phyloP scores from a whole-genome alignment of 2,888 invertebrate species.

The Ormia ochracea region DNA sequence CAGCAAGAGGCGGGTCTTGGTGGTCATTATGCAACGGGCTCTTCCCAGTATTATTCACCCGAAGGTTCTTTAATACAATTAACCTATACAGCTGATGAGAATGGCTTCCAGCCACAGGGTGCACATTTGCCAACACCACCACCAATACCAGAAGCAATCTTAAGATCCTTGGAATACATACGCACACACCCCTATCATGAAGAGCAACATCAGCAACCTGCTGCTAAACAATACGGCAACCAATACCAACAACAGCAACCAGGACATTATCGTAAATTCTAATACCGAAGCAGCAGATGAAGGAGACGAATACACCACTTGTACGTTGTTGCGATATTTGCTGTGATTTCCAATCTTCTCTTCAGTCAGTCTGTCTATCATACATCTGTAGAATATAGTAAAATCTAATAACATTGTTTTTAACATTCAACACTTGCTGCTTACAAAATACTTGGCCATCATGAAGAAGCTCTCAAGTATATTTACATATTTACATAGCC shows the following conservation, averaged over 20 bases:
- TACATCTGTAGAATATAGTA: conserved; percentile 1
- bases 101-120: conserved; percentile 79
- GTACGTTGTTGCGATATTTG: conserved; percentile 59
- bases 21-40: conserved; percentile 79
- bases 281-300: conserved; percentile 30
- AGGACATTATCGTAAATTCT: conserved; percentile 61
- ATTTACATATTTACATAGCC: neutral
- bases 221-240: conserved; percentile 40
- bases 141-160: conserved; percentile 73
- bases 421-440: neutral
- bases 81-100: conserved; percentile 79
- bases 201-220: conserved; percentile 54
- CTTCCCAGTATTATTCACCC: conserved; percentile 79
- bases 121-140: conserved; percentile 76
- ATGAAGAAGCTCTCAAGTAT: neutral
- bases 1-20: conserved; percentile 79
- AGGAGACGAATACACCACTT: conserved; percentile 47
- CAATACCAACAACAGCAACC: conserved; percentile 51
- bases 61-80: conserved; percentile 77
- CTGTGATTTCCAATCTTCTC: conserved; percentile 58
- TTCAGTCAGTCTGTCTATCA: neutral
- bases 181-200: conserved; percentile 73
- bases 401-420: conserved; percentile 1
- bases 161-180: conserved; percentile 73
- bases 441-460: neutral